These are phyloP conservation scores for Oreotragus oreotragus DNA, from an alignment of 2,113 vertebrate genomes.

Conservation along the genomic window DNA sequence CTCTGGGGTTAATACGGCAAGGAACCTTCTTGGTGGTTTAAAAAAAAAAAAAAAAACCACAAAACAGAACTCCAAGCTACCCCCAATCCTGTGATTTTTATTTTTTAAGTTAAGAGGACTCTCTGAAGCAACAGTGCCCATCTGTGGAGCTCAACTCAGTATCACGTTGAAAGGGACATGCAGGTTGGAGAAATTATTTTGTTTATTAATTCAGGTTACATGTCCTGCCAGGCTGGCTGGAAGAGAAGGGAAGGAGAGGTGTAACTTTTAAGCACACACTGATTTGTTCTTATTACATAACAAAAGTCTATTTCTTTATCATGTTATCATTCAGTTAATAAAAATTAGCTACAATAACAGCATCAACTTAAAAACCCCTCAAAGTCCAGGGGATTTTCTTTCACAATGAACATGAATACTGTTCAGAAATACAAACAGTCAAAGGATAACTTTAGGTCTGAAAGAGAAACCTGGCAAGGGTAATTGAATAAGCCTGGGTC, in stretches of 20 bases:
- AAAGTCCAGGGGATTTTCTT: slow-evolving; percentile 95
- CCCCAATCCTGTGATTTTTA: not conserved
- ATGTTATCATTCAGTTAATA: slow-evolving; percentile 96
- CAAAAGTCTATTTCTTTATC: slow-evolving; percentile 91
- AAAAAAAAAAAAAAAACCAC: not conserved
- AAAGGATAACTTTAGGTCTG: slow-evolving; percentile 99
- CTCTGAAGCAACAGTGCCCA: not conserved
- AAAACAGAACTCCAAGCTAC: not conserved
- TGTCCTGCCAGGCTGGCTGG: slow-evolving; percentile 51
- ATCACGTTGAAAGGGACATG: slow-evolving; percentile 13
- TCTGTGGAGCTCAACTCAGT: not conserved
- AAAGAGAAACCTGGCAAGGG: slow-evolving; percentile 99
- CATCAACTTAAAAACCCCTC: slow-evolving; percentile 88
- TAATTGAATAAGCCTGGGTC: slow-evolving; percentile 99
- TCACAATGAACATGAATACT: slow-evolving; percentile 96
- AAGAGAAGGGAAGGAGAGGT: slow-evolving; percentile 79
- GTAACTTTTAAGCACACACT: slow-evolving; percentile 85
- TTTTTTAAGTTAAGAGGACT: slow-evolving; percentile 24
- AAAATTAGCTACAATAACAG: slow-evolving; percentile 98
- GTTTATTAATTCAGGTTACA: slow-evolving; percentile 71
- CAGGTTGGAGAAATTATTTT: slow-evolving; percentile 62
- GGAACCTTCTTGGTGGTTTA: not conserved
- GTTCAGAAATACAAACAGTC: slow-evolving; percentile 99
- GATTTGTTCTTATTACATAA: slow-evolving; percentile 90
- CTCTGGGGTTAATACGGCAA: slow-evolving; percentile 37